Base-by-base conservation (phyloP, 2,113 vertebrate genomes). In the Rhipidura dahli region DNA sequence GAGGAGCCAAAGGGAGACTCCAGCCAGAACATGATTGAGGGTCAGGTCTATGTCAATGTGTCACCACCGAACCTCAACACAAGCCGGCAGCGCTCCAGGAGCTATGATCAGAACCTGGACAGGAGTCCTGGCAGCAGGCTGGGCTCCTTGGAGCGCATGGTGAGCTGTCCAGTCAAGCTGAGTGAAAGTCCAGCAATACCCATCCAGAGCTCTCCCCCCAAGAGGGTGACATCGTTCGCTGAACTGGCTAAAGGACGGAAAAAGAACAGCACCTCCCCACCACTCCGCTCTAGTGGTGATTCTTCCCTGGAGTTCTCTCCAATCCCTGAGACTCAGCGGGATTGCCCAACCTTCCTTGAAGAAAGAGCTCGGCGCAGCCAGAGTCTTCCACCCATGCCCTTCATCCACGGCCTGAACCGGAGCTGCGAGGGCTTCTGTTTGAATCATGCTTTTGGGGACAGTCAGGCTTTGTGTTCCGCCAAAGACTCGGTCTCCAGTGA, bases 101-200 rank as follows among this genome's bases (percentile, higher is more conserved):
- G 99, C 97, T 99, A 99, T 2, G 99, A 99, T n/a, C 99, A 99
- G 76, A 98, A 98, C 97, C 98, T 99, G 69, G 98, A 99, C 89
- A 98, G 98, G 89, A 98, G 98, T 66, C 98, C 98, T 8, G 80
- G 98, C 6, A 96, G 96, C 21, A 98, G 98, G 15, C 96, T 99
- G 60, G 99, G 99, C 17, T 99, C 99, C 1, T 94, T 99, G 96
- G 99, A 99, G 94, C 98, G 99, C 59, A 99, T 99, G 99, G 93
- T 99, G 92, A 99, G 99, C 97, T 99, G 99, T 91, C 99, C 99
- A 0, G 98, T 99, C 26, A 98, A 99, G 69, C 97, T 99, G 73
- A 99, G 99, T 50, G 99, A 99, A 61, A 97, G 98, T 45, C 96
- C 94, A 7, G 84, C 96, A 33, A 94, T 97, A 22, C 81, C 96